Base-by-base conservation (phyloP, 64 coral and sea anemone genomes). In the Dendronephthya gigantea region DNA sequence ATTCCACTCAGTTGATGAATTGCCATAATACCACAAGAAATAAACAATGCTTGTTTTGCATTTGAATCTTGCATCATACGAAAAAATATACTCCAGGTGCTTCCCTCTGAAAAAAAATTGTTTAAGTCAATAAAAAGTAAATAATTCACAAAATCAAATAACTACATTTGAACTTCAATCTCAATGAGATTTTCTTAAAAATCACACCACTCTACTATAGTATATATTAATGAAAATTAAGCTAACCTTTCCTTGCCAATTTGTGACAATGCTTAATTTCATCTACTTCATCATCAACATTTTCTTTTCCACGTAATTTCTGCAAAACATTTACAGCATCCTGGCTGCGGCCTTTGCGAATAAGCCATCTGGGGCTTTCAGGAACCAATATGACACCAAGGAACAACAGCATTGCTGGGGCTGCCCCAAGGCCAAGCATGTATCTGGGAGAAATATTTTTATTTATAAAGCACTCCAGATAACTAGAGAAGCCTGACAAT, bases 351-450 rank as follows among this genome's bases (percentile, higher is more conserved):
- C 89, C 87, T 35, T 87, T 91, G 40, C 87, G 91, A 4, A 98
- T 79, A 4, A 98, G 85, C 94, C 94, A 98, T 1, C 94, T 87
- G 69, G 94, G 94, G 66, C 94, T 98, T 38, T 98, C 94, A 19
- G 94, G 94, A 2, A 98, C 82, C 4, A 85, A 4, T 5, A 98
- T n/a, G 36, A 89, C 89, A 8, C 95, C 95, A 85, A 91, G 84
- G 68, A 93, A 93, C 92, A 98, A 89, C 45, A 93, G 35, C 14
- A 93, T 2, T 1, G 95, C 93, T 25, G 92, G 95, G 7, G 93
- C 17, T 22, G 74, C 87, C 43, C 91, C 89, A 33, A 97, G 90
- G 33, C 94, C 94, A 59, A 97, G 84, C 94, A 97, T 97, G 68
- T 85, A 91, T 82, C 94, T 97, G 4, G 10, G 47, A 14, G 15